Evolutionary conservation across 2,113 vertebrate species (phyloP).

Genomic region (Rallus limicola): DNA sequence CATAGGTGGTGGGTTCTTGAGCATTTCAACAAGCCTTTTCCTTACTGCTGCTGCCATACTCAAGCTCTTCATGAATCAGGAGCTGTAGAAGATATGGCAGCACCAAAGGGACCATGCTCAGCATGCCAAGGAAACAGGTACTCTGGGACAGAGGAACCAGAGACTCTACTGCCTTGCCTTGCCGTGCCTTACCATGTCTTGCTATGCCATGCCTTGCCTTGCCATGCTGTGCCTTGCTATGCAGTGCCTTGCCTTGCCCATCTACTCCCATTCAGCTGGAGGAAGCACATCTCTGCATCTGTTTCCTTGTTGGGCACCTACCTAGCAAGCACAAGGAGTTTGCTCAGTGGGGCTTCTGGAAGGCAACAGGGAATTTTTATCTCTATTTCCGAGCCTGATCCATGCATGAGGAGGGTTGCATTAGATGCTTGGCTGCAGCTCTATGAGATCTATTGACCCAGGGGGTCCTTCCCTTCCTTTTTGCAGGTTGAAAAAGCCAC

Average conservation of each 20-base stretch:
- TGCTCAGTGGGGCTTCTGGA: not conserved
- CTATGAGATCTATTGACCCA: not conserved
- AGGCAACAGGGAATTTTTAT: not conserved
- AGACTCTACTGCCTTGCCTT: not conserved
- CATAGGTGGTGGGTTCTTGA: accelerated
- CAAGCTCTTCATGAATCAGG: not conserved
- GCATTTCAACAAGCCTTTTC: not conserved
- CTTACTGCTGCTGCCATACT: not conserved
- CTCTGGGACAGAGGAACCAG: not conserved
- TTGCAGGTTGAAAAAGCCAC: not conserved
- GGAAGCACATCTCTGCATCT: not conserved
- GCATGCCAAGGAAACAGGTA: not conserved
- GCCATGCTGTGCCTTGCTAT: not conserved
- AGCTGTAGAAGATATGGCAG: not conserved
- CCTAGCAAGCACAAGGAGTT: not conserved
- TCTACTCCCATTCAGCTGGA: not conserved
- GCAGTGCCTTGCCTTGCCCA: not conserved
- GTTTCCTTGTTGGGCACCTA: not conserved
- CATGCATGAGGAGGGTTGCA: not conserved
- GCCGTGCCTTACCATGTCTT: not conserved
- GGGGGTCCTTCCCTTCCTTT: not conserved
- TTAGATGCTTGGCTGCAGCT: not conserved
- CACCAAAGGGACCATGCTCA: not conserved
- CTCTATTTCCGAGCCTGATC: not conserved
- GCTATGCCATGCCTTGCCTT: not conserved